These are phyloP conservation scores for Manis crassicaudata DNA, from an alignment of 2,797 vertebrate species.

Conservation along the genomic window DNA sequence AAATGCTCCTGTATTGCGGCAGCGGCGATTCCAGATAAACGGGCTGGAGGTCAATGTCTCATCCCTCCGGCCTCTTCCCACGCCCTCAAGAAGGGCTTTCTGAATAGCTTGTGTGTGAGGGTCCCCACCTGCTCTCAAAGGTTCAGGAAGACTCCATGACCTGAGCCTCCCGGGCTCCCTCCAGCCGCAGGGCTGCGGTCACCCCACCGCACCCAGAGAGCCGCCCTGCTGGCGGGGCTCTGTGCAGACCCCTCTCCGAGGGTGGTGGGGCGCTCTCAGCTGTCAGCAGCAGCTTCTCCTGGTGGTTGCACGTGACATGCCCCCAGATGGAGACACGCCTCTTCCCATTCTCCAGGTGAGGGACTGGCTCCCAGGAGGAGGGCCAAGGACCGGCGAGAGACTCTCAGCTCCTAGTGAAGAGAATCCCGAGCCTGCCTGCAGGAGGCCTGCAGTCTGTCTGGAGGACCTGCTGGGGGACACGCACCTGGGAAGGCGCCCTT, in stretches of 20 bases:
- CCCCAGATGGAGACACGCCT: no score
- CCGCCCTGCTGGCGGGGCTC: background rate
- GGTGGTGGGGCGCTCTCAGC: background rate
- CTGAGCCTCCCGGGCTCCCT: no score
- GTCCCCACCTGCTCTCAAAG: no score
- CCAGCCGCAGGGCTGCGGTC: no score
- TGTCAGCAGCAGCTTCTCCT: background rate
- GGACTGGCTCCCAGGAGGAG: background rate
- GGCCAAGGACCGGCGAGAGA: fast-evolving
- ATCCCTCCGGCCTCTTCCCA: no score
- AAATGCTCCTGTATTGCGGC: no score
- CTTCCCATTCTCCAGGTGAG: background rate
- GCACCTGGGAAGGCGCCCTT: fast-evolving
- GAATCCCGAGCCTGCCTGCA: background rate
- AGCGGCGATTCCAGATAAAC: no score
- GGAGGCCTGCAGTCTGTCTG: fast-evolving
- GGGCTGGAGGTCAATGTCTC: no score
- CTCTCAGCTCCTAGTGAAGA: background rate
- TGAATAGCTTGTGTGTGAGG: no score
- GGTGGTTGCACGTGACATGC: no score
- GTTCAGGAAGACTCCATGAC: no score
- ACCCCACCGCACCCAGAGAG: fast-evolving
- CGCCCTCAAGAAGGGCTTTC: no score
- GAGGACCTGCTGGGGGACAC: fast-evolving
- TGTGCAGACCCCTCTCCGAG: background rate